A percentile compares a stretch with the other conserved stretches of the same genome.
phyloP scores from a whole-genome alignment of 64 coral and sea anemone genomes.

The Actinia tenebrosa region DNA sequence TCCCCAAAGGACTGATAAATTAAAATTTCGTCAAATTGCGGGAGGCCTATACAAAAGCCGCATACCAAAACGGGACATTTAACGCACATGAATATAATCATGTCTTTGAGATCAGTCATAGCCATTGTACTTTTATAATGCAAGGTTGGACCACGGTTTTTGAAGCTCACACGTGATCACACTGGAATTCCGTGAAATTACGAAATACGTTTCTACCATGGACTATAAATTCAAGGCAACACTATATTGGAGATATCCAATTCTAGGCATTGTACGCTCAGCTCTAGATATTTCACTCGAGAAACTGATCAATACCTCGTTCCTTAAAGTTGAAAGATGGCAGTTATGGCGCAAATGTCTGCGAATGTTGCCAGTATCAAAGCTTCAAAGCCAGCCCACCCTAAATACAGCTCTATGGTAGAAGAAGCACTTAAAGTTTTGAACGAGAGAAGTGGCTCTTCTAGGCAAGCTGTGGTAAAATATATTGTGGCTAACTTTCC shows the following conservation, averaged over 20 bases:
- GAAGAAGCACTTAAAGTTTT: constrained; percentile 74
- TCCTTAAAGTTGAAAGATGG: neutral
- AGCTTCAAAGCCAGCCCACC: constrained; percentile 32
- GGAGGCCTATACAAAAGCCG: no score
- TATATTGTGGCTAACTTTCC: constrained; percentile 67
- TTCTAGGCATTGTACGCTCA: no score
- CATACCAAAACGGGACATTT: no score
- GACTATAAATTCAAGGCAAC: neutral
- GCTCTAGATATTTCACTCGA: neutral
- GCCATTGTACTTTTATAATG: no score
- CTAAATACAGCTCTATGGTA: constrained; percentile 86
- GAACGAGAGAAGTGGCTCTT: constrained; percentile 78
- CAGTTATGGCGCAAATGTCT: constrained; percentile 13
- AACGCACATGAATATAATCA: no score
- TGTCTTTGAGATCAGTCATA: no score
- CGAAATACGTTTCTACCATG: neutral
- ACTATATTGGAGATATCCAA: neutral
- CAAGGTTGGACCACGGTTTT: neutral
- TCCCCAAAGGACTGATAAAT: no score
- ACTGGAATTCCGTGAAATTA: constrained; percentile 6
- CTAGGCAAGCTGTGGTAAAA: constrained; percentile 74
- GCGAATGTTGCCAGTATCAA: constrained; percentile 15
- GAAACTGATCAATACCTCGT: neutral
- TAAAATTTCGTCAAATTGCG: no score
- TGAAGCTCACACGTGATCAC: neutral